These are phyloP conservation scores for Emmelina monodactyla DNA, from an alignment of 2,888 invertebrate genomes.

Conservation along the genomic window DNA sequence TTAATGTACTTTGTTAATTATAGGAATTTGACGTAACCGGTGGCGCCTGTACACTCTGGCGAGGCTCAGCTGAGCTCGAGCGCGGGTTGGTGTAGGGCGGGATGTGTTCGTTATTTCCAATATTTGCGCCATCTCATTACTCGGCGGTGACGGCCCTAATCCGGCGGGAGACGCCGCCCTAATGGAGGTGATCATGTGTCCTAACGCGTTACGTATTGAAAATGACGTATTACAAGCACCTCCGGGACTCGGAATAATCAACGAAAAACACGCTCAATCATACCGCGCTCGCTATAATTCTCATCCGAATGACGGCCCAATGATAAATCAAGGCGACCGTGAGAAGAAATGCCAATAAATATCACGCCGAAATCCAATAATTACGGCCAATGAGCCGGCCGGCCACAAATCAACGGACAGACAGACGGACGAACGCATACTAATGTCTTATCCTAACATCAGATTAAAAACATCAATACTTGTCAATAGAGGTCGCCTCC, in stretches of 20 bases:
- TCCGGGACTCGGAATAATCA: slow-evolving; percentile 46
- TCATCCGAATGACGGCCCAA: slow-evolving; percentile 39
- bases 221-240: slow-evolving; percentile 57
- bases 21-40: background rate
- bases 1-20: background rate
- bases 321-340: slow-evolving; percentile 55
- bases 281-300: slow-evolving; percentile 38
- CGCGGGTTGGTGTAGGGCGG: slow-evolving; percentile 32
- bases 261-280: slow-evolving; percentile 33
- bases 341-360: slow-evolving; percentile 61
- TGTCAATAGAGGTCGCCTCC: slow-evolving; percentile 64
- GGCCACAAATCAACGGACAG: slow-evolving; percentile 55
- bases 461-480: slow-evolving; percentile 67
- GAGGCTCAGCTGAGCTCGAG: slow-evolving; percentile 36
- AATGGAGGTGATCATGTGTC: slow-evolving; percentile 62
- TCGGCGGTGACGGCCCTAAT: slow-evolving; percentile 46
- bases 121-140: slow-evolving; percentile 63
- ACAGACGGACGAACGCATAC: slow-evolving; percentile 52
- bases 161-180: slow-evolving; percentile 55
- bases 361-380: slow-evolving; percentile 62
- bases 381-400: slow-evolving; percentile 58
- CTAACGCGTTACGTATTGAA: slow-evolving; percentile 55
- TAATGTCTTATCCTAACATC: slow-evolving; percentile 65
- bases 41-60: slow-evolving; percentile 21
- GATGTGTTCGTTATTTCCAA: slow-evolving; percentile 41